Evolutionary conservation across 2,113 vertebrate genomes (phyloP).

Genomic region (Equus quagga): DNA sequence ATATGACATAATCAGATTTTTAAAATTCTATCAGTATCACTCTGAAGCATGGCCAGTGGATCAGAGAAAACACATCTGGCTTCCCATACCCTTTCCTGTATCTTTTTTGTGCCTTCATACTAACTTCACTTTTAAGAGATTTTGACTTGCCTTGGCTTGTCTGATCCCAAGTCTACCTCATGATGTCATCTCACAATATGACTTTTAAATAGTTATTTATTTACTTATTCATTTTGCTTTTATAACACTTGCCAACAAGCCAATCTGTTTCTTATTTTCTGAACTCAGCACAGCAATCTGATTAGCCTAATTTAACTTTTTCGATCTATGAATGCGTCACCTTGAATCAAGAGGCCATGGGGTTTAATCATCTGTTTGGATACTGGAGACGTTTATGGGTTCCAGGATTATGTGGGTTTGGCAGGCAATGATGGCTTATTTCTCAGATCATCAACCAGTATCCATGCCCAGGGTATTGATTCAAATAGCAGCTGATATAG

Average conservation of each 20-base stretch:
- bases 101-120: neutral
- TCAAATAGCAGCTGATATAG: constrained; percentile 7
- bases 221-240: neutral
- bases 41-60: neutral
- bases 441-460: neutral
- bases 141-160: neutral
- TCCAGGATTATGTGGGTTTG: neutral
- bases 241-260: neutral
- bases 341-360: neutral
- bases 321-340: neutral
- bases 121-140: neutral
- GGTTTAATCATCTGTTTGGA: neutral
- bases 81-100: neutral
- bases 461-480: neutral
- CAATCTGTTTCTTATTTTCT: neutral
- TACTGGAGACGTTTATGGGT: neutral
- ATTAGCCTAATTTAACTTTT: neutral
- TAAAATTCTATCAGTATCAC: neutral
- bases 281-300: neutral
- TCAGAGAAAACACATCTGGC: neutral
- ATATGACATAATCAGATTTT: neutral
- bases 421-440: neutral
- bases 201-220: neutral
- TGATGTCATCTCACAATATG: neutral
- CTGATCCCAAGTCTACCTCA: neutral